Conservation (phyloP, 2,113 vertebrate species). For the Chloropsis hardwickii region DNA sequence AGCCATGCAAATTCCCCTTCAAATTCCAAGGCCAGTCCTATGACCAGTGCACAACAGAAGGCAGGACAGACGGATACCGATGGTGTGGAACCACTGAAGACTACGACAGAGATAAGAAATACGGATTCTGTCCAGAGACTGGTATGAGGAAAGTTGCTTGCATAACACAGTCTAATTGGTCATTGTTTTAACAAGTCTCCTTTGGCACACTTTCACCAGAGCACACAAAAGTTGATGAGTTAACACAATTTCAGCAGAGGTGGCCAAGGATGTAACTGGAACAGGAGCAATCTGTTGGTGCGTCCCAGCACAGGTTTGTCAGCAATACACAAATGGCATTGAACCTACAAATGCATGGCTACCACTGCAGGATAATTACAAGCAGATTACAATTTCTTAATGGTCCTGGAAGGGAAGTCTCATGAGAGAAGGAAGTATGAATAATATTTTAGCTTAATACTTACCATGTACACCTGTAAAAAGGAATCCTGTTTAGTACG, state of each 20-base stretch:
- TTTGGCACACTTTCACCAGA: background rate
- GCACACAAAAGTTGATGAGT: background rate
- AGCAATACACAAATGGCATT: background rate
- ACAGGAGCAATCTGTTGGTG: rapidly evolving
- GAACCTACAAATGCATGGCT: background rate
- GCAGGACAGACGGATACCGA: conserved; percentile 91
- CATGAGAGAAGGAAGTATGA: background rate
- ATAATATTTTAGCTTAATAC: background rate
- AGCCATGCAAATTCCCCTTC: conserved; percentile 95
- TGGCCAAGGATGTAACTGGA: background rate
- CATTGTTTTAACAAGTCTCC: background rate
- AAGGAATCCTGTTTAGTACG: background rate
- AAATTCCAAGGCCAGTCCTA: conserved; percentile 87
- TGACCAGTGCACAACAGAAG: conserved; percentile 87
- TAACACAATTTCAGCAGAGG: background rate
- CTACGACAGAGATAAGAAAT: conserved; percentile 90
- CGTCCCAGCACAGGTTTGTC: background rate
- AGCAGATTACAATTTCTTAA: background rate
- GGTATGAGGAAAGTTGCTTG: conserved; percentile 62
- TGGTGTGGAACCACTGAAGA: conserved; percentile 96
- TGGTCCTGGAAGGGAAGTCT: background rate
- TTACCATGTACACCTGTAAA: background rate
- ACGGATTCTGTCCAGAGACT: conserved; percentile 95
- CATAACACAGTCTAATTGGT: background rate
- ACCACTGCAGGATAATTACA: background rate